phyloP scores from a whole-genome alignment of 2,113 vertebrate genomes.

The Nerophis lumbriciformis region DNA sequence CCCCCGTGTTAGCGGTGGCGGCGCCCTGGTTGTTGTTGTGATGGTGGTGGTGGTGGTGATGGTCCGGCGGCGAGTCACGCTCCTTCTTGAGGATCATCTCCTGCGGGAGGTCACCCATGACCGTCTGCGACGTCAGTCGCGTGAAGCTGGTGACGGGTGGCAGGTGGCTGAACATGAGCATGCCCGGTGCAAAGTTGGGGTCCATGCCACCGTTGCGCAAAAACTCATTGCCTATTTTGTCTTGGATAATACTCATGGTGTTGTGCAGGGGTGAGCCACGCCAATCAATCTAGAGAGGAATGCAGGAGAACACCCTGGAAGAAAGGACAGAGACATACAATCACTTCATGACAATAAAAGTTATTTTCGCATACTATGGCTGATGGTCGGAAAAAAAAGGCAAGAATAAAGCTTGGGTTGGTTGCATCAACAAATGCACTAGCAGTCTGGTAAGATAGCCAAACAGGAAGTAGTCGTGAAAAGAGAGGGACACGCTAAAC shows the following conservation, averaged over 20 bases:
- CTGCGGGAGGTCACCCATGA: slow-evolving; percentile 80
- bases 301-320: slow-evolving; percentile 57
- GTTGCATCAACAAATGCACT: no score
- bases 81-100: slow-evolving; percentile 97
- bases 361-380: no score
- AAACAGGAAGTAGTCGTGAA: no score
- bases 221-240: slow-evolving; percentile 92
- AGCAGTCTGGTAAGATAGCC: no score
- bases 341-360: no score
- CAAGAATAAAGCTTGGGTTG: no score
- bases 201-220: slow-evolving; percentile 88
- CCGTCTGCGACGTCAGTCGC: slow-evolving; percentile 81
- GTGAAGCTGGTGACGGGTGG: slow-evolving; percentile 95
- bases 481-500: no score
- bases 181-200: slow-evolving; percentile 84
- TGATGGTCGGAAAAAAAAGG: no score
- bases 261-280: slow-evolving; percentile 54
- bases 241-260: slow-evolving; percentile 79
- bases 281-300: slow-evolving; percentile 50
- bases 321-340: slow-evolving; percentile 1
- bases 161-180: slow-evolving; percentile 97
- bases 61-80: slow-evolving; percentile 79
- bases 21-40: slow-evolving; percentile 39
- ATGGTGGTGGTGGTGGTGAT: slow-evolving; percentile 47
- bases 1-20: slow-evolving; percentile 44